Conservation (phyloP, 2,797 vertebrate genomes). For the Syngnathus acus region DNA sequence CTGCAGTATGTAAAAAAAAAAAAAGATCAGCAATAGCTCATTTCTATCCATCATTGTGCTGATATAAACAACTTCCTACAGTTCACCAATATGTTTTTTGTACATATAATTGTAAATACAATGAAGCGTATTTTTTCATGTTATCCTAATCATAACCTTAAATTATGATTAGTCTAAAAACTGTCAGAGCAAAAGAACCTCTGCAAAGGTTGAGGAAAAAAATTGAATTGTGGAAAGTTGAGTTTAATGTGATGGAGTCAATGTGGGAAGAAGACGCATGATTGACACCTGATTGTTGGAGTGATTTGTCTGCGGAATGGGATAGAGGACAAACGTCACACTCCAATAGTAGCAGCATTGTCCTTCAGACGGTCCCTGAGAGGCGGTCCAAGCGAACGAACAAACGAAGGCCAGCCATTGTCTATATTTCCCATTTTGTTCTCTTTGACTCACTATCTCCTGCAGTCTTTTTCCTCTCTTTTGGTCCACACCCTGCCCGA, state of each 20-base stretch:
- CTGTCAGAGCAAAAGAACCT: neutral
- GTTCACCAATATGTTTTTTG: neutral
- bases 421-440: slow-evolving; percentile 44
- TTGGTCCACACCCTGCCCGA: slow-evolving; percentile 34
- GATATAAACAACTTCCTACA: neutral
- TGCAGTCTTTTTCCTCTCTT: slow-evolving; percentile 44
- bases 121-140: neutral
- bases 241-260: slow-evolving; percentile 29
- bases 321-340: slow-evolving; percentile 63
- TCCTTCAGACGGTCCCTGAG: slow-evolving; percentile 63
- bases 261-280: slow-evolving; percentile 43
- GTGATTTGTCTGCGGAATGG: slow-evolving; percentile 61
- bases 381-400: slow-evolving; percentile 56
- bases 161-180: neutral
- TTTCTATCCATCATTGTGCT: neutral
- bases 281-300: slow-evolving; percentile 55
- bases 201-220: neutral
- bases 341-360: slow-evolving; percentile 61
- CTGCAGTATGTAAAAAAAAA: slow-evolving; percentile 4
- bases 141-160: neutral
- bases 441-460: slow-evolving; percentile 35
- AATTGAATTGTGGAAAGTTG: slow-evolving; percentile 12
- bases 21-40: neutral
- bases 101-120: neutral
- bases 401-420: slow-evolving; percentile 55